These are phyloP conservation scores for Boloria euphrosyne DNA, from an alignment of 2,888 invertebrate genomes.

Conservation along the genomic window DNA sequence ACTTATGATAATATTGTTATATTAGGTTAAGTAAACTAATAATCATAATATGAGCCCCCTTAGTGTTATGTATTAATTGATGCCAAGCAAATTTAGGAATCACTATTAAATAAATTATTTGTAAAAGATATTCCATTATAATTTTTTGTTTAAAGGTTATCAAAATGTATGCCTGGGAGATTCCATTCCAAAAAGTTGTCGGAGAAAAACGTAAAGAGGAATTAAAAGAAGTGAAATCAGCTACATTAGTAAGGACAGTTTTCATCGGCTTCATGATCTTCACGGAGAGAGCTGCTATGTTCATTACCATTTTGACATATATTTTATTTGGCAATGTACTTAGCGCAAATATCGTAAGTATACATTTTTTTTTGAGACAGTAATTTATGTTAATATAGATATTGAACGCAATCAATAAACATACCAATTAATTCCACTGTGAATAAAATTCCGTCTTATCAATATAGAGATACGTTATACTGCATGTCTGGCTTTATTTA, in stretches of 20 bases:
- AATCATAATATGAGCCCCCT: too few species aligned
- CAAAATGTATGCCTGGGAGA: slow-evolving; percentile 98
- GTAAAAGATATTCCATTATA: too few species aligned
- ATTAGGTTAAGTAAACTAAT: too few species aligned
- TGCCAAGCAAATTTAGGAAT: too few species aligned
- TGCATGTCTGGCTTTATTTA: background rate
- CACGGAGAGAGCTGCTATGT: slow-evolving; percentile 90
- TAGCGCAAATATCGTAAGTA: slow-evolving; percentile 86
- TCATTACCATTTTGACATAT: slow-evolving; percentile 87
- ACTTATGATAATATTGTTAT: too few species aligned
- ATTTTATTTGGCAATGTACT: slow-evolving; percentile 85
- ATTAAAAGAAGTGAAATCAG: slow-evolving; percentile 80
- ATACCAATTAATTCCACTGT: slow-evolving; percentile 1
- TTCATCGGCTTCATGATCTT: slow-evolving; percentile 90
- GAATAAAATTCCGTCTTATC: slow-evolving; percentile 2
- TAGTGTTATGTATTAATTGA: too few species aligned
- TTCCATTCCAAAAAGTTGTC: slow-evolving; percentile 91
- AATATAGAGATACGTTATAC: background rate
- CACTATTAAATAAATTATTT: too few species aligned
- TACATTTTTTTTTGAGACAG: background rate
- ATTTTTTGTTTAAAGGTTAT: slow-evolving; percentile 84
- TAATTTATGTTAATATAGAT: background rate
- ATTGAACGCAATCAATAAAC: slow-evolving; percentile 12
- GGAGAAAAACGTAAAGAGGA: slow-evolving; percentile 85
- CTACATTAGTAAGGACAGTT: slow-evolving; percentile 84